Evolutionary conservation across 2,888 invertebrate genomes (phyloP).

Genomic region (Parascotia fuliginaria): DNA sequence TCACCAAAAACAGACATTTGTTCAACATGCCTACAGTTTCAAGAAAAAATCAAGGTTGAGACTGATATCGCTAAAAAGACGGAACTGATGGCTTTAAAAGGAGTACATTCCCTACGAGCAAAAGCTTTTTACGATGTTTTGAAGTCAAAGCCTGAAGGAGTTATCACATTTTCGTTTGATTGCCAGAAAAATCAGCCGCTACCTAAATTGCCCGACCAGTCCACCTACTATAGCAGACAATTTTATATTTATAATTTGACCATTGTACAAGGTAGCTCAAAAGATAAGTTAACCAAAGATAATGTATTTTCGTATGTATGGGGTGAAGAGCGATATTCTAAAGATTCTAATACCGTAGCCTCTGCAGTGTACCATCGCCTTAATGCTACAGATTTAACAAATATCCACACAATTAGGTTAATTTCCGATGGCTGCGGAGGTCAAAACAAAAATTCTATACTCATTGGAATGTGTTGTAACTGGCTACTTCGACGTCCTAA

Average conservation of each 20-base stretch:
- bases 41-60: constrained; percentile 38
- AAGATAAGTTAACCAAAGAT: constrained; percentile 30
- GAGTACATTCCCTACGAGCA: constrained; percentile 40
- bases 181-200: constrained; percentile 52
- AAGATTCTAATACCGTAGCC: too few relatives aligned
- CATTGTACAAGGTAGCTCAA: constrained; percentile 15
- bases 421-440: too few relatives aligned
- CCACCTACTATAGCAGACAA: constrained; percentile 23
- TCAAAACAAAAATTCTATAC: too few relatives aligned
- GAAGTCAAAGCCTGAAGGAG: too few relatives aligned
- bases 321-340: too few relatives aligned
- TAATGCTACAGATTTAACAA: too few relatives aligned
- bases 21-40: constrained; percentile 39
- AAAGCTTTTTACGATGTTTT: too few relatives aligned
- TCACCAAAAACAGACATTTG: constrained; percentile 36
- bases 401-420: too few relatives aligned
- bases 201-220: constrained; percentile 44
- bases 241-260: constrained; percentile 35
- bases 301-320: too few relatives aligned
- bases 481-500: too few relatives aligned
- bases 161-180: constrained; percentile 46
- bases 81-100: constrained; percentile 35
- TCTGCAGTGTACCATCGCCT: too few relatives aligned
- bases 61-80: constrained; percentile 37
- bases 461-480: too few relatives aligned